Evolutionary conservation across 1,140 invertebrate genomes (phyloP).

Genomic region (Ceratosolen solmsi): DNA sequence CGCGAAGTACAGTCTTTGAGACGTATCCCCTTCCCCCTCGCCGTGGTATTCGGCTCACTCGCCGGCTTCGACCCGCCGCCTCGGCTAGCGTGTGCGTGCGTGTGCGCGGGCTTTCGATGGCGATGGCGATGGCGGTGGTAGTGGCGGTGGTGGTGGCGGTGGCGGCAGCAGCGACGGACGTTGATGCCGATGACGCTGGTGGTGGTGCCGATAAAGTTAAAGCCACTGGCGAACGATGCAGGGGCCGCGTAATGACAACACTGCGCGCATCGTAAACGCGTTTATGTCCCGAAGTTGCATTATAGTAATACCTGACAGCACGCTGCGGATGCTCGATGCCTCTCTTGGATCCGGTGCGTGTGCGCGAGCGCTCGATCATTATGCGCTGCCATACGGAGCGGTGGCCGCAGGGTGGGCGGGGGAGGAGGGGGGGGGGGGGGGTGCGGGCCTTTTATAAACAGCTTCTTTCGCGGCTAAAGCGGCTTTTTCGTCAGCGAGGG

Average conservation of each 20-base stretch:
- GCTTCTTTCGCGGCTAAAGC: no score
- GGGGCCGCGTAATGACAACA: conserved; percentile 72
- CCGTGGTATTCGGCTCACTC: not conserved
- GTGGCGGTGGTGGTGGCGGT: conserved; percentile 17
- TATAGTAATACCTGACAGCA: conserved; percentile 71
- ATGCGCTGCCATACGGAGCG: not conserved
- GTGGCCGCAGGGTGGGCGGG: no score
- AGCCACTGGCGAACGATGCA: conserved; percentile 69
- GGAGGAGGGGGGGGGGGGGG: no score
- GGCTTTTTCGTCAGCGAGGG: no score
- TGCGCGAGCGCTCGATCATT: conserved; percentile 42
- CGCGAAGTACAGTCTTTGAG: conserved; percentile 21
- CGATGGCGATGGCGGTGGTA: conserved; percentile 40
- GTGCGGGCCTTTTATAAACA: no score
- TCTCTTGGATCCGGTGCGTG: conserved; percentile 11
- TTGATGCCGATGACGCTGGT: conserved; percentile 56
- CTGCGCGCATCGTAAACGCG: conserved; percentile 73
- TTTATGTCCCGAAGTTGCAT: conserved; percentile 74
- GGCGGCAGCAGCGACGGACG: conserved; percentile 50
- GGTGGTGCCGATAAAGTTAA: conserved; percentile 71
- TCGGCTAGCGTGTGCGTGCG: conserved; percentile 15
- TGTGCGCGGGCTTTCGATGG: conserved; percentile 39
- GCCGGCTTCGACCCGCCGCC: no score
- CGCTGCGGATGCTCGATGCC: conserved; percentile 61
- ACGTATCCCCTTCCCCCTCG: not conserved